phyloP scores from a whole-genome alignment of 2,797 vertebrate species.

The Enteromius anoplus region DNA sequence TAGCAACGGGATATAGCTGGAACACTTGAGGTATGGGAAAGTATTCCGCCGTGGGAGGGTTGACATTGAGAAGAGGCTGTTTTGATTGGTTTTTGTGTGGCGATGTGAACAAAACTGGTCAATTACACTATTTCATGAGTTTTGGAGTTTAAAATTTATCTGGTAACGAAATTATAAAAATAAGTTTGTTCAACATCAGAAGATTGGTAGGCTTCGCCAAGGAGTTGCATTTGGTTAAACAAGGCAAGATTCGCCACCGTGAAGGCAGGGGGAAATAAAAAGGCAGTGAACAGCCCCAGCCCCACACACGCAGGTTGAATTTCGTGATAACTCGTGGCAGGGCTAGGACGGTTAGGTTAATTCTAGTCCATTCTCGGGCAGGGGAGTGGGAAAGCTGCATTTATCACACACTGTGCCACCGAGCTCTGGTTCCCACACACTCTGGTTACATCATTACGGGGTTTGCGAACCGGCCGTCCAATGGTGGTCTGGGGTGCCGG shows the following conservation, averaged over 20 bases:
- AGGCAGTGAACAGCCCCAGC: constrained; percentile 41
- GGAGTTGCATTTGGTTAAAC: constrained; percentile 18
- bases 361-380: constrained; percentile 79
- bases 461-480: constrained; percentile 85
- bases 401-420: constrained; percentile 82
- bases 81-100: constrained; percentile 41
- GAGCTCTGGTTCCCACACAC: constrained; percentile 96
- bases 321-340: constrained; percentile 92
- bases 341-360: constrained; percentile 86
- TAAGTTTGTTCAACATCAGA: neutral
- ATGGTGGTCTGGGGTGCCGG: constrained; percentile 75
- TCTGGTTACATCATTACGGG: constrained; percentile 99
- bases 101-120: constrained; percentile 15
- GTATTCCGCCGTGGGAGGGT: constrained; percentile 34
- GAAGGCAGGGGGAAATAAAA: constrained; percentile 24
- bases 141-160: neutral
- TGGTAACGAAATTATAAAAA: constrained; percentile 4
- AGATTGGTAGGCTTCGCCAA: neutral
- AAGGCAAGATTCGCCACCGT: constrained; percentile 20
- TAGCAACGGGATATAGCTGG: constrained; percentile 78
- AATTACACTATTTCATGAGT: neutral
- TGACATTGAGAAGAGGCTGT: constrained; percentile 43
- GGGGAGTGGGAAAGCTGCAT: constrained; percentile 92
- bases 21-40: constrained; percentile 44
- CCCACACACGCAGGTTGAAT: constrained; percentile 79